Evolutionary conservation across 2,797 vertebrate species (phyloP), one percentile per base, ranked within the genome.

Genomic region (Spinus pinus): DNA sequence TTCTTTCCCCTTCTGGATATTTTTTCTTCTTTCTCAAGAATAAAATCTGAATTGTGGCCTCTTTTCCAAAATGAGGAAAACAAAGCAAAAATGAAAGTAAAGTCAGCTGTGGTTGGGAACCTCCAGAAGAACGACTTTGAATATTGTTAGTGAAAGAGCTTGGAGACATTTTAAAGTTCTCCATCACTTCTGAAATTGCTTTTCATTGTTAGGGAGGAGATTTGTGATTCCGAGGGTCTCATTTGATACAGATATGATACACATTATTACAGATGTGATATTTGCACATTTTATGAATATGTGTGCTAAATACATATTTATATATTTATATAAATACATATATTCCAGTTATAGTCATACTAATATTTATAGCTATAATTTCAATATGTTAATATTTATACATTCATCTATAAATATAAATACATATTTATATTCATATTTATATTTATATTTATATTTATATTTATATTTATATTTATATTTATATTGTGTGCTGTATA

Each of bases 31-130:
- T 79, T 57, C 9, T 23, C 31, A 16, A 22, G 5, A 53, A 24
- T 19, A 35, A 53, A 78, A 42, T 21, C 5, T 1, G 35, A 14
- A 17, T 31, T 24, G 1, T 16, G 3, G 2, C 8, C 1, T 0
- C 0, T 31, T 83, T 74, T 37, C 23, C 28, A 46, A 73, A 73
- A 51, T 13, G 30, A 69, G 4, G 1, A 44, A 46, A 92, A 58
- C 0, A 51, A 88, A 42, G 4, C 0, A 39, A 51, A 60, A 54
- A 51, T 21, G 5, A 13, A 9, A 1, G 1, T 25, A 1, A 67
- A 57, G n/a, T 54, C 23, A 33, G 1, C 5, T 28, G 14, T 31
- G 17, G 10, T 31, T 50, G 50, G 27, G n/a, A 0, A 0, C 6
- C 5, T 61, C 12, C 12, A 18, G 23, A 65, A 62, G 2, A 33